Evolutionary conservation across 2,113 vertebrate species (phyloP).

Genomic region (Azemiops feae): DNA sequence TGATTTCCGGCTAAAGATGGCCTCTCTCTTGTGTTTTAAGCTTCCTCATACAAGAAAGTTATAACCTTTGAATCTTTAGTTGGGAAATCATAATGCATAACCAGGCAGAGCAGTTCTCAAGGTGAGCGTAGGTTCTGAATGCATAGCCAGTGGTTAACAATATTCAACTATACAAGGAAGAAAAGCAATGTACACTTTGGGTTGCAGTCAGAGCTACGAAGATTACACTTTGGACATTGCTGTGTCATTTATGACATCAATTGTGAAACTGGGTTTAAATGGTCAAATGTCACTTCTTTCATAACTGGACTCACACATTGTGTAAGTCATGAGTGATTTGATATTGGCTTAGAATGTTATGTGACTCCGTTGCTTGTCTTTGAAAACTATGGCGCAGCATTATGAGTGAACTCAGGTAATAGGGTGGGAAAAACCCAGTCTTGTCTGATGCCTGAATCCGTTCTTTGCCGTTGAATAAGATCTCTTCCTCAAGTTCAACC

Average conservation of each 20-base stretch:
- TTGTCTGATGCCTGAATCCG: background rate
- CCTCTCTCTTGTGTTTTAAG: constrained; percentile 5
- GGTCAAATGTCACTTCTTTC: background rate
- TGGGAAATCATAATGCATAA: constrained; percentile 49
- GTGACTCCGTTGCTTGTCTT: background rate
- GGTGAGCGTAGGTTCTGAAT: background rate
- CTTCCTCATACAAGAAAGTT: constrained; percentile 28
- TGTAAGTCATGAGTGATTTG: background rate
- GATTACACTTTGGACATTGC: background rate
- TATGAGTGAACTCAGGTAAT: background rate
- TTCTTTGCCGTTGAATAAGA: background rate
- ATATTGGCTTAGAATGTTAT: background rate
- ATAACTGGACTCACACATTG: background rate
- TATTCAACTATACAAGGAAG: background rate
- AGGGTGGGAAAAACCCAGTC: background rate
- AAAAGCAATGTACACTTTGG: background rate
- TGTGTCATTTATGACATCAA: background rate
- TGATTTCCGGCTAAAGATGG: background rate
- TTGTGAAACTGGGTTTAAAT: background rate
- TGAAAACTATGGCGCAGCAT: background rate
- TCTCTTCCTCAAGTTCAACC: background rate
- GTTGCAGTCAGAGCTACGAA: background rate
- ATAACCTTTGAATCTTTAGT: constrained; percentile 30
- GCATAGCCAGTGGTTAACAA: background rate
- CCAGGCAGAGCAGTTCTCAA: constrained; percentile 49